Evolutionary conservation across 1,140 invertebrate species (phyloP).

Genomic region (Eumeta japonica): DNA sequence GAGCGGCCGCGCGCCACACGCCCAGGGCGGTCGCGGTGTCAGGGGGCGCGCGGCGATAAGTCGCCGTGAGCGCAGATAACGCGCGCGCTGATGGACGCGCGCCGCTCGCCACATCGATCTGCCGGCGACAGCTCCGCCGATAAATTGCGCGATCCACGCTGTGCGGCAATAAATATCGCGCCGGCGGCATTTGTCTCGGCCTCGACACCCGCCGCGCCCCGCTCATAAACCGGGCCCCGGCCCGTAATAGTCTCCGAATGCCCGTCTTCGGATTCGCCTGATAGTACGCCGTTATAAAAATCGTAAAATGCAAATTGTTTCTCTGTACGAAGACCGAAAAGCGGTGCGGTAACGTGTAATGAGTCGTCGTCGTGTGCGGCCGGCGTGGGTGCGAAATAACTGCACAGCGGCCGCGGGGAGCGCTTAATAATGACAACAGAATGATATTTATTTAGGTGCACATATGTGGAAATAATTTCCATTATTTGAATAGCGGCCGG

Average conservation of each 20-base stretch:
- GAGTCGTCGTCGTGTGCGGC: too few species aligned
- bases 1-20: constrained; percentile 13
- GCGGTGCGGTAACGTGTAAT: too few species aligned
- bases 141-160: constrained; percentile 54
- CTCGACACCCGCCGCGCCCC: constrained; percentile 49
- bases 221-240: too few species aligned
- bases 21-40: constrained; percentile 4
- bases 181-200: constrained; percentile 54
- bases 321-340: too few species aligned
- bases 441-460: constrained; percentile 57
- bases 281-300: too few species aligned
- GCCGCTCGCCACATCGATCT: constrained; percentile 46
- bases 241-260: too few species aligned
- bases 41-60: constrained; percentile 49
- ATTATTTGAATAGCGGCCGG: constrained; percentile 50
- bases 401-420: constrained; percentile 34
- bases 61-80: constrained; percentile 49
- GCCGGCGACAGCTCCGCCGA: constrained; percentile 50
- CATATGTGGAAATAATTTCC: constrained; percentile 58
- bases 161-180: constrained; percentile 53
- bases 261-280: too few species aligned
- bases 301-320: too few species aligned
- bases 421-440: constrained; percentile 59
- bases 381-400: constrained; percentile 38
- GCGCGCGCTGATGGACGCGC: constrained; percentile 43